Conservation (phyloP, 2,888 invertebrate genomes). For the Sesamia inferens region DNA sequence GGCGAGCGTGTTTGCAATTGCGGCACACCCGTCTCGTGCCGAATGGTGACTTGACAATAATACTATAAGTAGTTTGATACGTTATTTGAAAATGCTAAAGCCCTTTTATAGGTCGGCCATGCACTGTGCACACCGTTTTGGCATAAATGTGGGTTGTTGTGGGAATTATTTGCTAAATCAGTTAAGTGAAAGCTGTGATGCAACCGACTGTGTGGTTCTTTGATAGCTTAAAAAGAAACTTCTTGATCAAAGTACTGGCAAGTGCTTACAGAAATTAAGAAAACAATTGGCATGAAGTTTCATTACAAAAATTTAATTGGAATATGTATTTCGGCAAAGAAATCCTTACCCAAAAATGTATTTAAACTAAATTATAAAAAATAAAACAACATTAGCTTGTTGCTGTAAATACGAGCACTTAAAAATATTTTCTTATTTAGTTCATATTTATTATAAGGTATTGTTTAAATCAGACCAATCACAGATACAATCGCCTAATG, state of each 20-base stretch:
- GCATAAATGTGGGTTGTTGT: conserved; percentile 47
- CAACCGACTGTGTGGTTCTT: conserved; percentile 29
- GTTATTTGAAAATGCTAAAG: conserved; percentile 61
- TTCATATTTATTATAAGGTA: not conserved
- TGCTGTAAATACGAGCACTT: not conserved
- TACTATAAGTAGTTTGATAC: conserved; percentile 67
- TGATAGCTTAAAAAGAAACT: conserved; percentile 39
- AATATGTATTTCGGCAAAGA: conserved; percentile 11
- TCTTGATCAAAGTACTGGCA: conserved; percentile 36
- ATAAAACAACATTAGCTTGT: conserved; percentile 4
- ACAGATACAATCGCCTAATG: too few species aligned
- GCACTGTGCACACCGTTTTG: conserved; percentile 41
- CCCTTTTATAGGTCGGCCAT: conserved; percentile 57
- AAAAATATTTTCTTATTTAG: not conserved
- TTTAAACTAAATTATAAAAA: not conserved
- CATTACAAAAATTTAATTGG: conserved; percentile 10
- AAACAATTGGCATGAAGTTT: conserved; percentile 38
- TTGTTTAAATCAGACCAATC: too few species aligned
- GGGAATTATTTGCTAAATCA: conserved; percentile 46
- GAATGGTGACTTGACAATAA: conserved; percentile 76
- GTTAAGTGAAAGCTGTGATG: conserved; percentile 54
- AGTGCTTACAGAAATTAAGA: conserved; percentile 7
- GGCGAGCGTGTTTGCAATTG: conserved; percentile 76
- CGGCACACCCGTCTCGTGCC: conserved; percentile 74
- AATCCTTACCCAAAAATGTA: not conserved